Base-by-base conservation (phyloP, 2,113 vertebrate genomes). In the Delphinapterus leucas region DNA sequence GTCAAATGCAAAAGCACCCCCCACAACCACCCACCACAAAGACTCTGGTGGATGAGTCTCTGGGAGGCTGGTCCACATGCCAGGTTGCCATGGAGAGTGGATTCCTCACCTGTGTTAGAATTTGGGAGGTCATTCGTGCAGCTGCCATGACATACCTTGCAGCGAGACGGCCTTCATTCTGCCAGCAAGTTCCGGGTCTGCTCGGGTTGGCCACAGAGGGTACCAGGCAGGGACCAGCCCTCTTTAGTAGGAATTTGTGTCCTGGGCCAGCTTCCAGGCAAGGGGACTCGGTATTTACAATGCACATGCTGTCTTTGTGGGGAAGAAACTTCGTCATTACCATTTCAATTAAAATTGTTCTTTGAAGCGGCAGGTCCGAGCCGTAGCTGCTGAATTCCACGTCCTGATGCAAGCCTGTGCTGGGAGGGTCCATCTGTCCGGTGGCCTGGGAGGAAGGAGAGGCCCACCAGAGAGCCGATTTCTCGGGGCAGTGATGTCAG, bases 301-400 rank as follows among this genome's bases (percentile, higher is more conserved):
- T 0, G n/a, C 49, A 2, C 38, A 88, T 47, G 71, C 87, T 33
- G 7, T 31, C 97, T 96, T 84, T 20, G 93, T 53, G 85, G 65
- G 93, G 83, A 71, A 89, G 90, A 97, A 96, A 88, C 63, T 90
- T 74, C 95, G 49, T 93, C 96, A 95, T 98, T 97, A 97, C 88
- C n/a, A 97, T 98, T 98, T 98, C 98, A 98, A 96, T 98, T 98
- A 98, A 98, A 98, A 97, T 98, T 97, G 88, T 73, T 98, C 98
- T 98, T 97, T 98, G 97, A 98, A 98, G 98, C 93, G 36, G 81
- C 93, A 95, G 97, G 93, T 98, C 98, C 97, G 47, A 63, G 97
- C 97, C 73, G 68, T 84, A 93, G 95, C 83, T 49, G 8, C 60
- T 1, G 4, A 49, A 38, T 67, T n/a, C 82, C 53, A 14, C 7